Evolutionary conservation across 92 coral and sea anemone genomes (phyloP).

Genomic region (Epizoanthus rinbou): DNA sequence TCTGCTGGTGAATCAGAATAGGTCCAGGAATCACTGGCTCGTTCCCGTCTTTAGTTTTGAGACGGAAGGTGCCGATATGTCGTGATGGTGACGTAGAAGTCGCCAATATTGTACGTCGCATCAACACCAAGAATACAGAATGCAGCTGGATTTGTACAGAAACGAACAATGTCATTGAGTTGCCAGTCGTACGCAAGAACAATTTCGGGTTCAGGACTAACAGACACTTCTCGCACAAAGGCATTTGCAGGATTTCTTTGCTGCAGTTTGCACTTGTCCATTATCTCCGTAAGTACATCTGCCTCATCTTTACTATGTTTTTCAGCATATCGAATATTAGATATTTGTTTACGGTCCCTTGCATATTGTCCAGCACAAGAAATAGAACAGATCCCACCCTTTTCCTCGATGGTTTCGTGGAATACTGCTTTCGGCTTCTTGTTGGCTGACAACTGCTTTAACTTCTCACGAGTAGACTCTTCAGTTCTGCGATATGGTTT

Average conservation of each 20-base stretch:
- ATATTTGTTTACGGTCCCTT: too few species aligned
- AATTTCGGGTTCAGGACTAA: not conserved
- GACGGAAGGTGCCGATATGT: constrained; percentile 32
- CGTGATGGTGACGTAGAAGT: constrained; percentile 24
- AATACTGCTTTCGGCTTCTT: too few species aligned
- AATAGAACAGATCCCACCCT: too few species aligned
- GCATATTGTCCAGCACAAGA: too few species aligned
- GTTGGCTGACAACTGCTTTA: too few species aligned
- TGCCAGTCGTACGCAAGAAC: constrained; percentile 31
- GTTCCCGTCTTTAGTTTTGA: not conserved
- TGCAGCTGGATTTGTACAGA: constrained; percentile 36
- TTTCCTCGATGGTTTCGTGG: too few species aligned
- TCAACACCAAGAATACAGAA: constrained; percentile 36
- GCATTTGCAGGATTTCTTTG: not conserved
- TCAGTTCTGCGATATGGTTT: constrained; percentile 10
- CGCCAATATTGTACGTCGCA: constrained; percentile 29
- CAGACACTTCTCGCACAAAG: constrained; percentile 12
- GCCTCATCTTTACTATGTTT: too few species aligned
- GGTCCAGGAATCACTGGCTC: too few species aligned
- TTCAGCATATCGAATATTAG: too few species aligned
- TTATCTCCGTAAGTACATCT: too few species aligned
- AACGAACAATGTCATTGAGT: constrained; percentile 35
- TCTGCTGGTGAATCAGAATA: not conserved
- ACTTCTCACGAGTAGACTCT: not conserved
- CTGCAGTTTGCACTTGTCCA: too few species aligned